A percentile compares a stretch with the other conserved stretches of the same genome.
These are phyloP conservation scores for Cordilura impudica DNA, from an alignment of 2,888 invertebrate species.

Conservation along the genomic window DNA sequence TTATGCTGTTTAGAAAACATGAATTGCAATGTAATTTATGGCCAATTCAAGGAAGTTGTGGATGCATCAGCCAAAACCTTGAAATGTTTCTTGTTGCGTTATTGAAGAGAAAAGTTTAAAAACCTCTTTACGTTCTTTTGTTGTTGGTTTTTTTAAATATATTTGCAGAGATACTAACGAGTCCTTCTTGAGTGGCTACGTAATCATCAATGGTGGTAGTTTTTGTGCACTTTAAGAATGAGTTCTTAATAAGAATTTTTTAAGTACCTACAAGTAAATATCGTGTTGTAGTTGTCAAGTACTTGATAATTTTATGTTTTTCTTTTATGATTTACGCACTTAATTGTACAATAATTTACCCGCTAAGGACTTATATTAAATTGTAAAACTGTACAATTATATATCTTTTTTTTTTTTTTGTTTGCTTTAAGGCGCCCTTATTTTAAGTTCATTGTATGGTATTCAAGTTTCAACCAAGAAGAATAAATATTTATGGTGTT, in stretches of 20 bases:
- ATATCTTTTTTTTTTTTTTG: too few relatives aligned
- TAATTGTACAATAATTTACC: too few relatives aligned
- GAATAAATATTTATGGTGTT: too few relatives aligned
- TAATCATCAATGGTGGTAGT: neutral
- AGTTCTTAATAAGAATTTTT: neutral
- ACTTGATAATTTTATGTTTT: too few relatives aligned
- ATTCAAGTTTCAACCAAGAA: too few relatives aligned
- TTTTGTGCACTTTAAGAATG: neutral
- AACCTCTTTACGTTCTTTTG: constrained; percentile 13
- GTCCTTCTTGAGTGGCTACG: neutral
- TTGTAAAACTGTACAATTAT: too few relatives aligned
- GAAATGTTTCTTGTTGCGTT: constrained; percentile 14
- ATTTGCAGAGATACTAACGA: constrained; percentile 6
- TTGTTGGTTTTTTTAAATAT: neutral
- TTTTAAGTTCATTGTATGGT: too few relatives aligned
- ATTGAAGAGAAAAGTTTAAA: constrained; percentile 13
- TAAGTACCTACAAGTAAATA: too few relatives aligned
- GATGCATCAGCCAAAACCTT: constrained; percentile 17
- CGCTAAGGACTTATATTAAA: too few relatives aligned
- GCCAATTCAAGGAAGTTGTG: neutral
- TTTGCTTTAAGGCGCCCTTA: too few relatives aligned
- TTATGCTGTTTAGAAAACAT: neutral
- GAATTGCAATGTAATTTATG: neutral
- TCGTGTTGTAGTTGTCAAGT: too few relatives aligned
- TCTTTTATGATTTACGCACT: too few relatives aligned